These are phyloP conservation scores for Herminia tarsipennalis DNA, from an alignment of 2,888 invertebrate genomes.

Conservation along the genomic window DNA sequence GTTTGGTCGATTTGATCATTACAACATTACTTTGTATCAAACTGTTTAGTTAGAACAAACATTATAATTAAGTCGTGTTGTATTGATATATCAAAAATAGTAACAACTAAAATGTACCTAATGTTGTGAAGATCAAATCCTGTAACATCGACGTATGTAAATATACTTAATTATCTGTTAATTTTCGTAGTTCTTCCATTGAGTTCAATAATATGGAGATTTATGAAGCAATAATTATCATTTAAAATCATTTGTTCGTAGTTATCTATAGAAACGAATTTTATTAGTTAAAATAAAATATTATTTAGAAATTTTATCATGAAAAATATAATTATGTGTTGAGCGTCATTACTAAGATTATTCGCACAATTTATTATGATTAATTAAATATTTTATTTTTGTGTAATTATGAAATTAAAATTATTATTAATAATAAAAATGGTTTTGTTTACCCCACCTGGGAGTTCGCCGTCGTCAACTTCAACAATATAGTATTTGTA, in stretches of 20 bases:
- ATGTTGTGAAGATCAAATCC: conserved; percentile 18
- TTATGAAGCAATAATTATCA: conserved; percentile 72
- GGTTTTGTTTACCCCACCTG: conserved; percentile 35
- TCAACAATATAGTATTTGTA: conserved; percentile 20
- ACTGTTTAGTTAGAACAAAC: too few species aligned
- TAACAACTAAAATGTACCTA: too few species aligned
- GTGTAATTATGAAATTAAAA: conserved; percentile 33
- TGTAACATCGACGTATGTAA: conserved; percentile 30
- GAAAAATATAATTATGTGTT: conserved; percentile 56
- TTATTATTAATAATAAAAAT: too few species aligned
- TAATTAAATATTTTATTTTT: conserved; percentile 39
- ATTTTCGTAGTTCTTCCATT: conserved; percentile 64
- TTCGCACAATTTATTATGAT: conserved; percentile 66
- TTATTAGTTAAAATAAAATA: conserved; percentile 57
- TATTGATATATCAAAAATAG: too few species aligned
- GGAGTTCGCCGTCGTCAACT: conserved; percentile 17
- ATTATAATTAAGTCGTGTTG: too few species aligned
- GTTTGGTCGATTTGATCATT: conserved; percentile 5
- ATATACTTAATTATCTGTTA: conserved; percentile 32
- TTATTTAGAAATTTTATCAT: conserved; percentile 43
- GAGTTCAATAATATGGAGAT: conserved; percentile 53
- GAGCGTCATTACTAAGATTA: conserved; percentile 48
- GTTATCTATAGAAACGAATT: conserved; percentile 58
- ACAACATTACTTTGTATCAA: too few species aligned
- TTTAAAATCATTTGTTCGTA: conserved; percentile 60